Conservation (phyloP, 2,888 invertebrate species). For the Ceriagrion tenellum region DNA sequence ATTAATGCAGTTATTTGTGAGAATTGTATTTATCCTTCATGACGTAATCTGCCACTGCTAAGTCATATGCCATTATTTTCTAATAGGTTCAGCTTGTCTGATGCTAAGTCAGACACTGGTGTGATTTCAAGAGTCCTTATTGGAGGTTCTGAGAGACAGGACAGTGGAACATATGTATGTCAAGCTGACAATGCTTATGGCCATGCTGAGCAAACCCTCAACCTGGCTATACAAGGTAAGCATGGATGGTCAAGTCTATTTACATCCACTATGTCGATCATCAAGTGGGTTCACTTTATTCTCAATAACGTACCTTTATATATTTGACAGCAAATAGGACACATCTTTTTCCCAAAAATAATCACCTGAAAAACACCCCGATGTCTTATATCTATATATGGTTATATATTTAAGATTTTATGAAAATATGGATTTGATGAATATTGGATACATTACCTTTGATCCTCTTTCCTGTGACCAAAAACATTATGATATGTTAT, state of each 20-base stretch:
- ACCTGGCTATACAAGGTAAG: slow-evolving; percentile 78
- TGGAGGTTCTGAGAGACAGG: slow-evolving; percentile 73
- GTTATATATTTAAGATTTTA: too few species aligned
- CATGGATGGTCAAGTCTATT: neutral
- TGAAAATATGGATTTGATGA: neutral
- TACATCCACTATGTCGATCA: neutral
- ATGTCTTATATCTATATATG: too few species aligned
- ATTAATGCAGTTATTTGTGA: neutral
- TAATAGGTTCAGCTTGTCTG: slow-evolving; percentile 49
- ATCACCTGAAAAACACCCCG: neutral
- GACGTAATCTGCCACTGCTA: neutral
- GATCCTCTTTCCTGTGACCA: too few species aligned
- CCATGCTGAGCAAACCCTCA: slow-evolving; percentile 79
- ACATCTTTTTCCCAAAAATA: too few species aligned
- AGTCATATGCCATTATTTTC: neutral
- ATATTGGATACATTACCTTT: neutral
- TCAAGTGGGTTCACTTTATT: neutral
- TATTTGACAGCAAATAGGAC: neutral
- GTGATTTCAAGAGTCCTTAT: slow-evolving; percentile 49
- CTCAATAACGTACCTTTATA: neutral
- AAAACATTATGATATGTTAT: too few species aligned
- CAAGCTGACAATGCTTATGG: slow-evolving; percentile 83
- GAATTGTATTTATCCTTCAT: neutral
- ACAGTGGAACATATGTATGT: slow-evolving; percentile 83
- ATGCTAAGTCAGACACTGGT: slow-evolving; percentile 51